These are phyloP conservation scores for Eublepharis macularius DNA, from an alignment of 2,113 vertebrate species.

Conservation along the genomic window DNA sequence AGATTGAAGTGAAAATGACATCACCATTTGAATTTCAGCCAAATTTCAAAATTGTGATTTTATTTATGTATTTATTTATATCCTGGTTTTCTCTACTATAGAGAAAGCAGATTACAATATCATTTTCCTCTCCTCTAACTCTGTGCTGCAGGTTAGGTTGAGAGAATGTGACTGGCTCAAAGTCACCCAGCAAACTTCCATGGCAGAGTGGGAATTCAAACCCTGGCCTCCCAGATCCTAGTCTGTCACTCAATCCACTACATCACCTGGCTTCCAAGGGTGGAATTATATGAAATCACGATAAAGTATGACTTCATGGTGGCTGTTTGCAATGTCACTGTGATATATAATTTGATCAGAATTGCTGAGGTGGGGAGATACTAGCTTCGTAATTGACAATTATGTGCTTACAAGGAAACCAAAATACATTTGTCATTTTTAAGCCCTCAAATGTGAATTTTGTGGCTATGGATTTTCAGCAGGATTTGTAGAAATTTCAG, in stretches of 20 bases:
- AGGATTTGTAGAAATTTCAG: background rate
- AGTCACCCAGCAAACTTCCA: no score
- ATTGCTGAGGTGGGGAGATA: background rate
- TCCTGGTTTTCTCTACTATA: no score
- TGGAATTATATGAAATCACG: background rate
- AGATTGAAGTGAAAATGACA: background rate
- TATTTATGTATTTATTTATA: no score
- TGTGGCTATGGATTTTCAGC: background rate
- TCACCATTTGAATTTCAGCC: background rate
- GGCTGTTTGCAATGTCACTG: no score
- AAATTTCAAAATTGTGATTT: background rate
- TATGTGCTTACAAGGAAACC: background rate
- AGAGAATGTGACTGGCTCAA: no score
- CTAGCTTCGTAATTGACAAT: background rate
- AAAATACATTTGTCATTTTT: background rate
- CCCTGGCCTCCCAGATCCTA: no score
- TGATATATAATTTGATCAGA: background rate
- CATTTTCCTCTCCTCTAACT: no score
- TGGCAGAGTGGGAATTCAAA: no score
- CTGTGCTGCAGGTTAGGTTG: no score
- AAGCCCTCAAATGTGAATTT: background rate
- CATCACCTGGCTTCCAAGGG: background rate
- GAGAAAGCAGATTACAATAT: no score
- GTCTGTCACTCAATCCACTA: no score
- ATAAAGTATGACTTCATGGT: background rate